Base-by-base conservation (phyloP, 2,797 vertebrate species). In the Lophotriccus pileatus region DNA sequence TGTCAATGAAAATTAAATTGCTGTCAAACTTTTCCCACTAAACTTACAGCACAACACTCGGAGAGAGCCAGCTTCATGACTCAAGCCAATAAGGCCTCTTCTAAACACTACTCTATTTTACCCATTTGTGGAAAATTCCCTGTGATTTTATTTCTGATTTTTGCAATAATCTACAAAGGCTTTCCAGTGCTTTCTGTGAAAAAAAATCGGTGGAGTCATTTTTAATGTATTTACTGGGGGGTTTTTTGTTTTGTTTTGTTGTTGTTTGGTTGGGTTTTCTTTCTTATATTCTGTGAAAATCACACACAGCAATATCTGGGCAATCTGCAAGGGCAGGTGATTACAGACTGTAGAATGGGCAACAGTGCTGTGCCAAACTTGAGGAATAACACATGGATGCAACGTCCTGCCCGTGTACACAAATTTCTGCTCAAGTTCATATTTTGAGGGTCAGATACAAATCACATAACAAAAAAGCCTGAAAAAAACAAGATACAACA, bases 1-100 rank as follows among this genome's bases (percentile, higher is more conserved):
- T 98, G 98, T 98, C 98, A 98, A 98, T 98, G 98, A 97, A 97
- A 98, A 98, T 98, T 98, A 98, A 98, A 98, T 98, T 96, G 97
- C 98, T 98, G 98, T 98, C 98, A 98, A 97, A 98, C 97, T 96
- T 98, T 97, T 96, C 98, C 96, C 96, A 97, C 97, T 97, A 97
- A 96, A 97, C 97, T 97, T 97, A 96, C 97, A 53, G 96, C 97
- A 95, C 95, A 97, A 83, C 97, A 93, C 90, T 96, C 34, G 1
- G 95, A 96, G 95, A 96, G 95, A 97, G 98, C 97, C 98, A 98
- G 96, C 97, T 81, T 95, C 68, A 62, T 64, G 97, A 97, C 97
- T 97, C 94, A 96, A 97, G 97, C 97, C 98, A 97, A 94, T 86
- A 97, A 97, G 98, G 93, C 96, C 97, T 97, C 93, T 76, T 94